phyloP scores from a whole-genome alignment of 2,888 invertebrate species.

The Cybosia mesomella region DNA sequence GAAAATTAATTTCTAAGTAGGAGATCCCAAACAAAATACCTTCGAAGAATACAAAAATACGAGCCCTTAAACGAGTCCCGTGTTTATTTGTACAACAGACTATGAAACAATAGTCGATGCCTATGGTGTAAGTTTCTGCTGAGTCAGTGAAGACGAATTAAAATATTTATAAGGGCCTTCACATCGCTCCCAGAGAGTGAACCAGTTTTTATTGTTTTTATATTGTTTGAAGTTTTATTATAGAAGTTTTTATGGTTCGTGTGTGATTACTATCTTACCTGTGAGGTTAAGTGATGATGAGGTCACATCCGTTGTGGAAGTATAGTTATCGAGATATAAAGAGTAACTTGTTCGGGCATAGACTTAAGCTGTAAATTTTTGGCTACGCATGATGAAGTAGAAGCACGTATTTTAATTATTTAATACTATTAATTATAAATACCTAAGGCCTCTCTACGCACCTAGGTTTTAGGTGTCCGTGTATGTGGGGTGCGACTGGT shows the following conservation, averaged over 20 bases:
- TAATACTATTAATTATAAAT: no score
- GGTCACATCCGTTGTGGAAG: not conserved
- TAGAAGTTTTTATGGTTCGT: conserved; percentile 14
- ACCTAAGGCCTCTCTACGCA: no score
- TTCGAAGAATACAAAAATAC: conserved; percentile 15
- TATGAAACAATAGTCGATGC: conserved; percentile 45
- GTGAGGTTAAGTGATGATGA: conserved; percentile 8
- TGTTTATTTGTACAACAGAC: conserved; percentile 46
- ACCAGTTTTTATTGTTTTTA: conserved; percentile 44
- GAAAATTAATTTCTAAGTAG: conserved; percentile 16
- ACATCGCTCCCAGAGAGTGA: conserved; percentile 30
- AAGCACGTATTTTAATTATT: no score
- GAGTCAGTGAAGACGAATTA: conserved; percentile 70
- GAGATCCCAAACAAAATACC: not conserved
- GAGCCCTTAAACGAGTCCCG: conserved; percentile 7
- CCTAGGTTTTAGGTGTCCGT: no score
- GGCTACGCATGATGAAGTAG: no score
- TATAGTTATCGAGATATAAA: not conserved
- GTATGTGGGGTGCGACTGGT: no score
- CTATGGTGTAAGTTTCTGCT: conserved; percentile 46
- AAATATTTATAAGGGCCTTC: conserved; percentile 69
- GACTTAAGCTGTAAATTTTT: no score
- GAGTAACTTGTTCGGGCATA: no score
- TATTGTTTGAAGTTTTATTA: conserved; percentile 34
- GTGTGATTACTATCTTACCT: not conserved